Base-by-base conservation (phyloP, 1,140 invertebrate genomes). In the Bombus ignitus region DNA sequence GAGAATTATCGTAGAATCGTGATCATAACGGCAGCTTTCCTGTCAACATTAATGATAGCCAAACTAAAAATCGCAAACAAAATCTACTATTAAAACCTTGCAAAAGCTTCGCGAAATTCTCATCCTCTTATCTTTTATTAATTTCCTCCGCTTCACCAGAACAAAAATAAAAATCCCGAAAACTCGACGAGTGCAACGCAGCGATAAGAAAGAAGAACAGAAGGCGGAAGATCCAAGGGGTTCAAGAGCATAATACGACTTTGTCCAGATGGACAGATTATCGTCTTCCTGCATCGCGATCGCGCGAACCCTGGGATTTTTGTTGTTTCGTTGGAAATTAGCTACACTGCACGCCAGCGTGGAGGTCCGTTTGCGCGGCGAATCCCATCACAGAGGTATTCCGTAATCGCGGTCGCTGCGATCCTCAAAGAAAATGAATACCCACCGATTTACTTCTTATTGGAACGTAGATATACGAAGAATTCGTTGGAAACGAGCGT, bases 381-480 rank as follows among this genome's bases (percentile, higher is more conserved):
- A 9, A 42, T 28, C 35, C 35, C 65, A 22, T 83, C 73, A n/a
- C 65, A 59, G 25, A 90, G 75, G 89, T 76, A 89, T 91, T 89
- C 77, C 71, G 37, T 77, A 76, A 62, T 75, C 59, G 57, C 80
- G 81, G 85, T 86, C 75, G 73, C 81, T 18, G 65, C 53, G 47
- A 87, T 77, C n/a, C 85, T 83, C 74, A 70, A 81, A 83, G 88
- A 85, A 91, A 91, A 91, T 81, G 73, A 32, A 89, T 85, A 76
- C 65, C 68, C 68, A 74, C 39, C 79, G 87, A 89, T 82, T 86
- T 87, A 72, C 79, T 89, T 87, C 89, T 89, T 89, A 89, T 86
- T 91, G 84, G 57, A 81, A 35, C 37, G 66, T 57, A 35, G 9
- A 85, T 83, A 68, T 59, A 73, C 66, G 79, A 84, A 87, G 87